phyloP scores from a whole-genome alignment of 2,113 vertebrate species.

The Peucedramus taeniatus region DNA sequence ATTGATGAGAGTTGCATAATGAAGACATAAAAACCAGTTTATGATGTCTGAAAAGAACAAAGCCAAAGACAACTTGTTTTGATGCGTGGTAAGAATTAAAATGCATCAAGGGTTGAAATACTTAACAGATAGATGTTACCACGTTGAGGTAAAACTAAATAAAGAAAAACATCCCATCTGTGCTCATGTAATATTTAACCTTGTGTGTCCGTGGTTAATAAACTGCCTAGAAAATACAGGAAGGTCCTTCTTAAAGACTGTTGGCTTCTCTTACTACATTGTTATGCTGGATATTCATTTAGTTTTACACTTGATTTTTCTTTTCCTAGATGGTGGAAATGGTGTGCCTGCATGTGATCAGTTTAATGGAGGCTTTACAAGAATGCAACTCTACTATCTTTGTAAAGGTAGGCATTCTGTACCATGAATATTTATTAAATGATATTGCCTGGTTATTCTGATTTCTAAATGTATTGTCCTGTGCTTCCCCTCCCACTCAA shows the following conservation, averaged over 20 bases:
- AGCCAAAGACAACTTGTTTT: background rate
- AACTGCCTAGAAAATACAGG: background rate
- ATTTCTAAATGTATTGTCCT: background rate
- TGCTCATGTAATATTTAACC: background rate
- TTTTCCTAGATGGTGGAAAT: conserved; percentile 96
- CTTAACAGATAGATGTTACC: background rate
- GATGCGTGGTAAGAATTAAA: background rate
- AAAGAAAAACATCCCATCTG: background rate
- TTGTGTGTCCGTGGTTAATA: background rate
- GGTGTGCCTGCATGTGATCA: conserved; percentile 99
- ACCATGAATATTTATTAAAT: background rate
- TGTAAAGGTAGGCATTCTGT: conserved; percentile 85
- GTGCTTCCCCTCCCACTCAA: background rate
- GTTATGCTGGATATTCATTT: background rate
- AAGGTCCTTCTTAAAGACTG: background rate
- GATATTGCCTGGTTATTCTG: background rate
- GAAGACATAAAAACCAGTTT: background rate
- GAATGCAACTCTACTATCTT: conserved; percentile 99
- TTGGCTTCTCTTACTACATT: background rate
- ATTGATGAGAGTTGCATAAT: background rate
- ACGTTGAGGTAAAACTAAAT: background rate
- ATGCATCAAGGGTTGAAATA: background rate
- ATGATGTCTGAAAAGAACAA: background rate
- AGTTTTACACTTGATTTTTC: background rate
- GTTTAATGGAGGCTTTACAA: conserved; percentile 96